phyloP scores from a whole-genome alignment of 2,888 invertebrate species.

The Seira ritae region DNA sequence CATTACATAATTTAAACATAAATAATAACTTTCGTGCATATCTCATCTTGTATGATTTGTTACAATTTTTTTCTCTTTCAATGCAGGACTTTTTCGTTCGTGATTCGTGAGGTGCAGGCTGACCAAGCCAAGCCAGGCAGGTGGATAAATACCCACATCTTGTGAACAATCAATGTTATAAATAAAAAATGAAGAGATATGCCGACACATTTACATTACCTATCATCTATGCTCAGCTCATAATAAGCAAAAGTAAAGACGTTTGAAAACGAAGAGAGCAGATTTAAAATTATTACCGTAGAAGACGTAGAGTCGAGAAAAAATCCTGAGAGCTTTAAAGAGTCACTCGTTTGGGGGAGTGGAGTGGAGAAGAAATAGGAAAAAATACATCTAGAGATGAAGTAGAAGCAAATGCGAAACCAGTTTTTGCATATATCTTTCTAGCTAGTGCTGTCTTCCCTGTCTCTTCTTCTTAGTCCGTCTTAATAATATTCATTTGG shows the following conservation, averaged over 20 bases:
- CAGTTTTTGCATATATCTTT: slow-evolving; percentile 45
- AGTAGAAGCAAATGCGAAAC: slow-evolving; percentile 27
- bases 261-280: not conserved
- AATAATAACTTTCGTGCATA: no score
- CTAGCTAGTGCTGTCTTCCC: no score
- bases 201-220: slow-evolving; percentile 42
- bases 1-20: no score
- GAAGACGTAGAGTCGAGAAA: slow-evolving; percentile 7
- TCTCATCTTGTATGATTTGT: not conserved
- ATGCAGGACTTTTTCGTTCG: not conserved
- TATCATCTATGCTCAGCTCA: no score
- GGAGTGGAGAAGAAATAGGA: slow-evolving; percentile 37
- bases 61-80: not conserved
- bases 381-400: slow-evolving; percentile 29
- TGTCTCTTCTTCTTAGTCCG: no score
- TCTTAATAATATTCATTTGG: slow-evolving; percentile 31
- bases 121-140: not conserved
- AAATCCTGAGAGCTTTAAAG: slow-evolving; percentile 5
- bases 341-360: slow-evolving; percentile 31
- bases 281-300: slow-evolving; percentile 23
- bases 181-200: slow-evolving; percentile 44
- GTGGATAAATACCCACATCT: not conserved
- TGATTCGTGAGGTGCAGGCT: not conserved
- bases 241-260: no score
- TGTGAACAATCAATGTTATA: slow-evolving; percentile 25